Evolutionary conservation across 2,797 vertebrate species (phyloP).

Genomic region (Chromobotia macracanthus): DNA sequence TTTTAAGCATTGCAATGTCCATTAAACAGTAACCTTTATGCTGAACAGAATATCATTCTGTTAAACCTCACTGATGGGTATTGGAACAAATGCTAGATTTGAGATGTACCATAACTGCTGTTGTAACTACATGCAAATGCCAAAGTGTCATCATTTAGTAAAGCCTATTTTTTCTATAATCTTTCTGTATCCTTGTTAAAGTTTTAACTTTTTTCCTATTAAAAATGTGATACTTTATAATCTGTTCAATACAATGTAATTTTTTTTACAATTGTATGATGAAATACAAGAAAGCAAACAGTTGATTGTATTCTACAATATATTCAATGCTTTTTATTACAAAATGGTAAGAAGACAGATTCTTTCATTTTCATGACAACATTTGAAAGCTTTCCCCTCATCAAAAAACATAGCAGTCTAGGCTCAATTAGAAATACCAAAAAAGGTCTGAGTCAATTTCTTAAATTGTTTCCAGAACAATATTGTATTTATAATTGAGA

Average conservation of each 20-base stretch:
- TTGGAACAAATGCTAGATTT: neutral
- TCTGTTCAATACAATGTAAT: conserved; percentile 7
- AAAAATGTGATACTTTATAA: neutral
- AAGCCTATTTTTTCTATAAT: neutral
- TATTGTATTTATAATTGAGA: conserved; percentile 37
- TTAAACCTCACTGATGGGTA: neutral
- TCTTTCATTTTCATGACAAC: neutral
- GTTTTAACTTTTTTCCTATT: neutral
- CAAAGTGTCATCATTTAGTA: neutral
- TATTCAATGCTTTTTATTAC: neutral
- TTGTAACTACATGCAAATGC: neutral
- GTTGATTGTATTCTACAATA: conserved; percentile 6
- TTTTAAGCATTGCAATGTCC: neutral
- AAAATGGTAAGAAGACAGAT: conserved; percentile 6
- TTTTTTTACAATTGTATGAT: neutral
- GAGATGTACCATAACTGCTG: neutral
- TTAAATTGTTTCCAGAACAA: conserved; percentile 42
- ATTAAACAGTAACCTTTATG: neutral
- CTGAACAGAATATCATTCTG: neutral
- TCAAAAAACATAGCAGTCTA: conserved; percentile 17
- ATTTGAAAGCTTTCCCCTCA: neutral
- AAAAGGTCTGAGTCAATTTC: conserved; percentile 28
- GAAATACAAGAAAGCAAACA: conserved; percentile 1
- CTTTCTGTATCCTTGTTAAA: neutral
- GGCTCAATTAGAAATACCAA: conserved; percentile 17